Evolutionary conservation across 2,888 invertebrate genomes (phyloP).

Genomic region (Blastobasis lacticolella): DNA sequence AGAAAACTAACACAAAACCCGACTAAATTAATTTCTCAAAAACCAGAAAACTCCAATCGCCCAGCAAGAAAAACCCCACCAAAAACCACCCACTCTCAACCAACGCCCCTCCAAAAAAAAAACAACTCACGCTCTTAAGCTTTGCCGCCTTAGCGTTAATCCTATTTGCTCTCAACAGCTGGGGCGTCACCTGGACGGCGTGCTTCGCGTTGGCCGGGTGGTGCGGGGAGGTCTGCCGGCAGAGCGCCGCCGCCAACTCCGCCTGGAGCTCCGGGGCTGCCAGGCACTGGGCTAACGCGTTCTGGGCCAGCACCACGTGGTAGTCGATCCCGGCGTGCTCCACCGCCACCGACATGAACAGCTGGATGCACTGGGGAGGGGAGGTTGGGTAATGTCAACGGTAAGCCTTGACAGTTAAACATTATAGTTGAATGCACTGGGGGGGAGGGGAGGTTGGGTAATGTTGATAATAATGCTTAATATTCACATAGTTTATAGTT

Average conservation of each 20-base stretch:
- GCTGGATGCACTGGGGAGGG: conserved; percentile 85
- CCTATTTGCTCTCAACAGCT: conserved; percentile 12
- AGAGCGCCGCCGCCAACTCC: conserved; percentile 92
- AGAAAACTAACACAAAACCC: too few relatives aligned
- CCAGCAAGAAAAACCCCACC: too few relatives aligned
- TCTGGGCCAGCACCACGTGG: conserved; percentile 97
- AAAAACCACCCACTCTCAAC: neutral
- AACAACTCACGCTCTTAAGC: conserved; percentile 64
- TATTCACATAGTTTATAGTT: too few relatives aligned
- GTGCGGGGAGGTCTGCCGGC: conserved; percentile 94
- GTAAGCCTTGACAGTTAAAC: too few relatives aligned
- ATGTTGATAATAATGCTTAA: too few relatives aligned
- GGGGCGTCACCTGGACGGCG: conserved; percentile 82
- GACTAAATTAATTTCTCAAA: too few relatives aligned
- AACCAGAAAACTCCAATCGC: too few relatives aligned
- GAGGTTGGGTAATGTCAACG: neutral
- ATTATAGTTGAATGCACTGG: too few relatives aligned
- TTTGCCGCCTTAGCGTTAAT: conserved; percentile 43
- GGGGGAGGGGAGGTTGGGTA: too few relatives aligned
- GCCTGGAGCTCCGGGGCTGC: conserved; percentile 92
- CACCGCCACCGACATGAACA: conserved; percentile 96
- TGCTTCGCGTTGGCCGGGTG: conserved; percentile 78
- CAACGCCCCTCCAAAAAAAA: conserved; percentile 7
- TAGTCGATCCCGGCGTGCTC: conserved; percentile 97
- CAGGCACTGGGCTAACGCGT: conserved; percentile 93